phyloP scores from a whole-genome alignment of 2,113 vertebrate genomes.

The Cavia porcellus region DNA sequence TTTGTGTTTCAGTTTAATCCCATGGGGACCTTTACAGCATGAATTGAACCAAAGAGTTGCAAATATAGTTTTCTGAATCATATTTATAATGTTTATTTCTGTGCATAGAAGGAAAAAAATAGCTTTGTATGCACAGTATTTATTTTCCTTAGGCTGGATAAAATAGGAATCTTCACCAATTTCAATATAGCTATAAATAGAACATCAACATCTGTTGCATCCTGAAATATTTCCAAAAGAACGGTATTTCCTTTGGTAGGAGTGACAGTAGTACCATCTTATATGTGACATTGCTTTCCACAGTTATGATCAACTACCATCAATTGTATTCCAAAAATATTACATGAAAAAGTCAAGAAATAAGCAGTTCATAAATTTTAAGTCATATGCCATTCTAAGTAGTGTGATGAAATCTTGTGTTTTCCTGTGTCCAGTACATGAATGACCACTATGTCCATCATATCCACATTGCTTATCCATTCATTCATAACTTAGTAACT shows the following conservation, averaged over 20 bases:
- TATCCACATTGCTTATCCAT: not conserved
- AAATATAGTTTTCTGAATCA: not conserved
- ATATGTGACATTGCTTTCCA: not conserved
- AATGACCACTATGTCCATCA: not conserved
- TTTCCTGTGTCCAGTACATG: not conserved
- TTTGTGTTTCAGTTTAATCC: not conserved
- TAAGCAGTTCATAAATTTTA: not conserved
- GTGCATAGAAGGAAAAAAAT: not conserved
- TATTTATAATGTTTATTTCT: slow-evolving; percentile 32
- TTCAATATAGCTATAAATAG: slow-evolving; percentile 26
- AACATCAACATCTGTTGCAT: slow-evolving; percentile 2
- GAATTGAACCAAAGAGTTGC: not conserved
- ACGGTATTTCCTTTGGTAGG: slow-evolving; percentile 5
- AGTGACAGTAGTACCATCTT: not conserved
- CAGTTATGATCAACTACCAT: not conserved
- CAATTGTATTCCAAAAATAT: not conserved
- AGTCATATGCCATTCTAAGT: not conserved
- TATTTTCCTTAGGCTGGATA: slow-evolving; percentile 4
- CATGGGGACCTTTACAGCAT: not conserved
- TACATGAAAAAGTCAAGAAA: not conserved
- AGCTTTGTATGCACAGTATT: not conserved
- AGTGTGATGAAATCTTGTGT: not conserved
- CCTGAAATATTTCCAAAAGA: slow-evolving; percentile 25
- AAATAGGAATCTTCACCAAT: not conserved
- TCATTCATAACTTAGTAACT: not conserved